Conservation (phyloP, 35 echinoderm and acorn worm species). For the Strongylocentrotus purpuratus region DNA sequence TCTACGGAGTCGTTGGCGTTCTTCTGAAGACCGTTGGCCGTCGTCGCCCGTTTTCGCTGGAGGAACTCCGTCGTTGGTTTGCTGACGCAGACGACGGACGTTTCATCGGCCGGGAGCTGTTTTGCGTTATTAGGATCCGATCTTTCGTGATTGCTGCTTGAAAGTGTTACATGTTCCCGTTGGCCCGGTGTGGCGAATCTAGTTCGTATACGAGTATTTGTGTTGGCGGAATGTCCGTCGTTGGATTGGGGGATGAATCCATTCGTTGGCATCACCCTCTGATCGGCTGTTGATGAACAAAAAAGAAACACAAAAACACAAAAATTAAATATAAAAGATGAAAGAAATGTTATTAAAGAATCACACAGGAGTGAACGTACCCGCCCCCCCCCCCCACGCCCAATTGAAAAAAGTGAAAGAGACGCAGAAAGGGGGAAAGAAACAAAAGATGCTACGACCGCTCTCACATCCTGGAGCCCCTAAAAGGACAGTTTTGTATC, state of each 20-base stretch:
- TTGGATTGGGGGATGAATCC: not conserved
- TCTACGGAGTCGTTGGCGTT: not conserved
- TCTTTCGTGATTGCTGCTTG: not conserved
- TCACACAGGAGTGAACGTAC: not conserved
- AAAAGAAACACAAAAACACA: no score
- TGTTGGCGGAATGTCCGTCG: not conserved
- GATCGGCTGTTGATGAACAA: not conserved
- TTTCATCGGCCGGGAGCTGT: not conserved
- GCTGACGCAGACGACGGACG: not conserved
- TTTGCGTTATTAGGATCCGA: not conserved
- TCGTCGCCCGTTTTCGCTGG: not conserved
- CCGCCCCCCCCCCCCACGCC: not conserved
- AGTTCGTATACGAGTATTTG: not conserved
- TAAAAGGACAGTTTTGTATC: no score
- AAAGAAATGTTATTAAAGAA: not conserved
- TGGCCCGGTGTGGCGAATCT: not conserved
- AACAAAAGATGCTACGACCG: no score
- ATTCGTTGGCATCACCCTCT: not conserved
- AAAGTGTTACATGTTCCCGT: not conserved
- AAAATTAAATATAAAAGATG: no score
- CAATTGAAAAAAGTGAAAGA: no score
- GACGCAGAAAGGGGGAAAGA: no score
- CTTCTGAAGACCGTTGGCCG: not conserved
- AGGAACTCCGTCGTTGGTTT: constrained; percentile 3
- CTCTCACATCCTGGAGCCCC: no score